Conservation (phyloP, 2,888 invertebrate species). For the Gymnosoma rotundatum region DNA sequence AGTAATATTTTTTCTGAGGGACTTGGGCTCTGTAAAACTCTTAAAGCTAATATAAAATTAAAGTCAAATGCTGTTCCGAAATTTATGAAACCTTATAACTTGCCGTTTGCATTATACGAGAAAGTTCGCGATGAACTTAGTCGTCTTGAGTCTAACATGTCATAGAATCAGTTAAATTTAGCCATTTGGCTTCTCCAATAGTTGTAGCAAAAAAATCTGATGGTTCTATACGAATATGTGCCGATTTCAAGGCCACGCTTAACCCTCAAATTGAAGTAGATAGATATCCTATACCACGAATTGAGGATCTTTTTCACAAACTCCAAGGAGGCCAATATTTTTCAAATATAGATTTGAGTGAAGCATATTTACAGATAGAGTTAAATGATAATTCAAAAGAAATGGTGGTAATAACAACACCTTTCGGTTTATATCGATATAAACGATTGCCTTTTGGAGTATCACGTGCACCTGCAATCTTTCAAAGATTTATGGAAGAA, state of each 20-base stretch:
- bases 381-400: conserved; percentile 57
- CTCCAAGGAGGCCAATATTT: conserved; percentile 63
- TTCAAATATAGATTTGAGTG: conserved; percentile 59
- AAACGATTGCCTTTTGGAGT: conserved; percentile 50
- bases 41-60: too few relatives aligned
- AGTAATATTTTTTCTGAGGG: too few relatives aligned
- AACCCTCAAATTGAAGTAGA: conserved; percentile 25
- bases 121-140: background rate
- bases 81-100: conserved; percentile 9
- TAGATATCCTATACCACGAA: conserved; percentile 63
- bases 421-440: conserved; percentile 59
- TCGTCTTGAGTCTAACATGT: background rate
- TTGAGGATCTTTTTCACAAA: conserved; percentile 68
- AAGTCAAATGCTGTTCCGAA: background rate
- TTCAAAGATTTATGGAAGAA: conserved; percentile 64
- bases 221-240: conserved; percentile 14
- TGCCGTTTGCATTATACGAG: conserved; percentile 16
- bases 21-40: too few relatives aligned
- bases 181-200: background rate
- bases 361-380: conserved; percentile 65
- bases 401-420: conserved; percentile 67
- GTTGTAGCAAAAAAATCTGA: conserved; percentile 2
- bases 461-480: conserved; percentile 57
- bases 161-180: conserved; percentile 4
- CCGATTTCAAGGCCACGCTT: conserved; percentile 20